phyloP scores from a whole-genome alignment of 23 tunicate species.

The Aplidium turbinatum region DNA sequence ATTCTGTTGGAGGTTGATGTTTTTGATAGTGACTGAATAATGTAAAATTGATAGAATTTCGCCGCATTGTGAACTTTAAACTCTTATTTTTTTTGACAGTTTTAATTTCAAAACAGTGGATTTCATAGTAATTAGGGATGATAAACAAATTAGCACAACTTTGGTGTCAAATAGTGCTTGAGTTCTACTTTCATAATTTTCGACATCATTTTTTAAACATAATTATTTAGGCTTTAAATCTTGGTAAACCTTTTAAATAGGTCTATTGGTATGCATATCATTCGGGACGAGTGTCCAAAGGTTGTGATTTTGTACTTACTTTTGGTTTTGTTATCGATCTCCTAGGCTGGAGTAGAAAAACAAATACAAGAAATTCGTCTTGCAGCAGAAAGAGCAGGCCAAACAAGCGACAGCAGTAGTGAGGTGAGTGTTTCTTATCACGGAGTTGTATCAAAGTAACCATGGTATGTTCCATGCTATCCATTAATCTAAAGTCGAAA shows the following conservation, averaged over 20 bases:
- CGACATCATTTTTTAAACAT: background rate
- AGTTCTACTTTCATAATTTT: background rate
- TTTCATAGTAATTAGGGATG: too few species aligned
- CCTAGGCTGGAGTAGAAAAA: constrained; percentile 67
- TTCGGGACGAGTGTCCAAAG: background rate
- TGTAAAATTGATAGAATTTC: too few species aligned
- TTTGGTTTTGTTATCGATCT: background rate
- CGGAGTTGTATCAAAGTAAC: too few species aligned
- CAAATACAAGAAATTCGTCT: constrained; percentile 61
- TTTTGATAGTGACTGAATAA: too few species aligned
- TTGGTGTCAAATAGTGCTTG: too few species aligned
- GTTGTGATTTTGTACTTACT: background rate
- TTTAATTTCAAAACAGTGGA: too few species aligned
- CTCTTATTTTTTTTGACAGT: too few species aligned
- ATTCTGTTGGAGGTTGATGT: too few species aligned
- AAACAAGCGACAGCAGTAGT: constrained; percentile 22
- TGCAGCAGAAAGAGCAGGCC: constrained; percentile 58
- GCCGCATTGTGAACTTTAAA: too few species aligned
- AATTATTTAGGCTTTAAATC: background rate
- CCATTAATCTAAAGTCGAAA: too few species aligned
- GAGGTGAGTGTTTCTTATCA: constrained; percentile 8
- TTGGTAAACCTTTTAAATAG: background rate
- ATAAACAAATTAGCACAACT: too few species aligned
- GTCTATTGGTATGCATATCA: background rate
- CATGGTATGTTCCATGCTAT: too few species aligned